A percentile compares a stretch with the other conserved stretches of the same genome.
Conservation (phyloP, 1,140 invertebrate genomes). For the Brachystomella parvula region DNA sequence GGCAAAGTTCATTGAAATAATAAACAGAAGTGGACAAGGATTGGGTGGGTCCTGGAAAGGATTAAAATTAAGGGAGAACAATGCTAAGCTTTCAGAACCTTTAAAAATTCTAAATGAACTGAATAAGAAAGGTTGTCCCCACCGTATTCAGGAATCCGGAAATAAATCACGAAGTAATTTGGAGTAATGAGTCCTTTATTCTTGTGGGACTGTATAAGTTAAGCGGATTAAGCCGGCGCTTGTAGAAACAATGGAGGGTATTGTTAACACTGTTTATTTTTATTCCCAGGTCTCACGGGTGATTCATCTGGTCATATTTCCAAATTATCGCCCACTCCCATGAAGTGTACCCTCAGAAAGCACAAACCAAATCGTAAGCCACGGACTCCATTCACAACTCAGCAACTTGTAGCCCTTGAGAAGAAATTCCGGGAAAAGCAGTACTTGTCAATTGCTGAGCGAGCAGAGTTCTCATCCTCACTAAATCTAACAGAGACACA, state of each 20-base stretch:
- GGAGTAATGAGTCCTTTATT: no score
- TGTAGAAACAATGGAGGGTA: not conserved
- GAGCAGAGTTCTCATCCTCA: conserved; percentile 91
- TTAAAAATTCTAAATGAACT: no score
- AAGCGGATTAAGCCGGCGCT: no score
- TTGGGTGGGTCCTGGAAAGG: not conserved
- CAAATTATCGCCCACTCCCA: conserved; percentile 53
- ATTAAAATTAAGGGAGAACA: no score
- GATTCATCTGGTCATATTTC: conserved; percentile 21
- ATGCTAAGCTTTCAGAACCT: no score
- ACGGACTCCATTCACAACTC: conserved; percentile 92
- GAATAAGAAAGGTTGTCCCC: no score
- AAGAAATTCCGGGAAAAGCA: conserved; percentile 94
- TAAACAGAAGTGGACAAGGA: no score
- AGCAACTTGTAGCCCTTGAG: conserved; percentile 86
- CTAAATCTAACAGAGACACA: conserved; percentile 91
- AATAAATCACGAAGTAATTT: no score
- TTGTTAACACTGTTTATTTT: not conserved
- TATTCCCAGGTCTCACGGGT: conserved; percentile 4
- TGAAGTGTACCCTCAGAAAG: conserved; percentile 85
- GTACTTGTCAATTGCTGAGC: conserved; percentile 90
- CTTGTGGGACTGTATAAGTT: no score
- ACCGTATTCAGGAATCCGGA: no score
- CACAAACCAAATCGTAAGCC: conserved; percentile 96
- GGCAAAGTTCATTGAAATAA: no score